These are phyloP conservation scores for Platorchestia sp. DNA, from an alignment of 1,140 invertebrate genomes.

Conservation along the genomic window DNA sequence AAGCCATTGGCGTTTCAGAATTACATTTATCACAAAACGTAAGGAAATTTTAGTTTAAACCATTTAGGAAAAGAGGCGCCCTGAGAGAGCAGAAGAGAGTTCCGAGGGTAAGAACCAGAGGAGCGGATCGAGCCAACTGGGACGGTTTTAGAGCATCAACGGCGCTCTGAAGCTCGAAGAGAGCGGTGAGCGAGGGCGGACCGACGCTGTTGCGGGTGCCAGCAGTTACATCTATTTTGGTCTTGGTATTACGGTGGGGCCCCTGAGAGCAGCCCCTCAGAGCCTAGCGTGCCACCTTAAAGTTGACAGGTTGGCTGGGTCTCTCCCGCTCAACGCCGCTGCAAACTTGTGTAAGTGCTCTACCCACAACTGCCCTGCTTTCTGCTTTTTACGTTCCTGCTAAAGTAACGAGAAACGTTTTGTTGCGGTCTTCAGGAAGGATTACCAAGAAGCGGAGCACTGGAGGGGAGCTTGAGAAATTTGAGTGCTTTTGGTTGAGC, in stretches of 20 bases:
- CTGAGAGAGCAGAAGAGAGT: neutral
- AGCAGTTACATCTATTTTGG: constrained; percentile 59
- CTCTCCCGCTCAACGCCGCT: constrained; percentile 65
- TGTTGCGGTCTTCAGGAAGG: neutral
- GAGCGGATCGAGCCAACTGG: neutral
- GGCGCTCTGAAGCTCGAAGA: constrained; percentile 50
- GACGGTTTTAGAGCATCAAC: constrained; percentile 50
- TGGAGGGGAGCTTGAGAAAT: constrained; percentile 2
- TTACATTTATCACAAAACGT: neutral
- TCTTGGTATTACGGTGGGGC: constrained; percentile 61
- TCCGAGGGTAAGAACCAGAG: constrained; percentile 10
- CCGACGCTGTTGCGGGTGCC: constrained; percentile 55
- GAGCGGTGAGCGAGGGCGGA: constrained; percentile 57
- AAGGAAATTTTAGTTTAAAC: neutral
- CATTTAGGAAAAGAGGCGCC: neutral
- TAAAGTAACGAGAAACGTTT: constrained; percentile 8
- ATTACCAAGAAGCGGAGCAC: constrained; percentile 27
- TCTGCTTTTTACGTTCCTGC: constrained; percentile 19
- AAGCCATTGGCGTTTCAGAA: neutral
- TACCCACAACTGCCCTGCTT: neutral
- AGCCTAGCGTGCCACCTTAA: constrained; percentile 61
- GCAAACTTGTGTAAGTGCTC: constrained; percentile 57
- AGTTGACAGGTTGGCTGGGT: constrained; percentile 65
- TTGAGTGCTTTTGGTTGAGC: neutral
- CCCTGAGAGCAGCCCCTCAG: constrained; percentile 47